phyloP scores from a whole-genome alignment of 2,113 vertebrate species.

The Naja naja region DNA sequence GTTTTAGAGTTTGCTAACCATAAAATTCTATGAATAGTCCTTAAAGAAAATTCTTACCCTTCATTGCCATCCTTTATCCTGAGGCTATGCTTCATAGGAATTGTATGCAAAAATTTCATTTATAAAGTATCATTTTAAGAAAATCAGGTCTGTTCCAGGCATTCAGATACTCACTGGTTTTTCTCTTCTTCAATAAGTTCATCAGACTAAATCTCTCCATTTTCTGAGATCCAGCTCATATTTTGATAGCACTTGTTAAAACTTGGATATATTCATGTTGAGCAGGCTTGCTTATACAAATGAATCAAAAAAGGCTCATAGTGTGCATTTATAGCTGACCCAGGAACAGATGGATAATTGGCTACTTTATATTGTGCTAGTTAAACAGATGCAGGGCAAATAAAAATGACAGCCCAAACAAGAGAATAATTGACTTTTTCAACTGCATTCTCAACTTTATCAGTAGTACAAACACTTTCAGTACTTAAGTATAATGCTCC shows the following conservation, averaged over 20 bases:
- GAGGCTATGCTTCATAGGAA: background rate
- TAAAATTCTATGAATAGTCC: background rate
- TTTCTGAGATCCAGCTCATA: background rate
- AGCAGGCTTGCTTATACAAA: background rate
- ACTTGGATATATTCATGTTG: background rate
- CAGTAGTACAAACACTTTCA: background rate
- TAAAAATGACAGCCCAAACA: background rate
- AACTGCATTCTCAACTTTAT: background rate
- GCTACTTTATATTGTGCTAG: background rate
- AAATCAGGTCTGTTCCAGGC: background rate
- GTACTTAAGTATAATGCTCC: background rate
- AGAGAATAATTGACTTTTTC: background rate
- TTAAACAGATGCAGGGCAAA: background rate
- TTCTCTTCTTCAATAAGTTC: background rate
- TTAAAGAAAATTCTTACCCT: background rate
- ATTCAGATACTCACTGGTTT: background rate
- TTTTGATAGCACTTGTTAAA: background rate
- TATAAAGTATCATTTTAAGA: background rate
- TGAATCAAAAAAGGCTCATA: background rate
- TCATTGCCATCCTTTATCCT: background rate
- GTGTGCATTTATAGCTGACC: background rate
- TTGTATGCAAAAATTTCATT: background rate
- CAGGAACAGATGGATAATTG: constrained; percentile 13
- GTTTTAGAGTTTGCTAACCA: background rate
- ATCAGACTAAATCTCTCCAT: background rate